Percentiles rank a stretch among this genome's conserved stretches.
Conservation (phyloP, 2,113 vertebrate genomes). For the Cygnus atratus region DNA sequence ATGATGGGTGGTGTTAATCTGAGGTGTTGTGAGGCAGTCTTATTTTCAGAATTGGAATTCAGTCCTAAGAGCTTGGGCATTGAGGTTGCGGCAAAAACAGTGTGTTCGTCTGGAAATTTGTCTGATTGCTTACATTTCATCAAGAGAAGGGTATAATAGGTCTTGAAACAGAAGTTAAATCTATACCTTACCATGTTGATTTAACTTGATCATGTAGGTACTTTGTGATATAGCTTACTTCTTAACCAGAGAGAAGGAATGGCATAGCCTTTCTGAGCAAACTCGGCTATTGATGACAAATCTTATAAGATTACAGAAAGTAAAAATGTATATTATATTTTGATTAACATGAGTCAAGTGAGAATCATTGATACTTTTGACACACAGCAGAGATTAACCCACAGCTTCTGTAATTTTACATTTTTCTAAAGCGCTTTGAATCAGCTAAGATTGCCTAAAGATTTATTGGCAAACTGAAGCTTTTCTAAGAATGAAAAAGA, state of each 20-base stretch:
- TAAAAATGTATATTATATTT: constrained; percentile 31
- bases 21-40: neutral
- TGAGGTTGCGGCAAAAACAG: neutral
- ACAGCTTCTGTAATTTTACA: neutral
- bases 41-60: neutral
- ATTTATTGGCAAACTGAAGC: neutral
- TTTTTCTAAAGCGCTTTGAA: neutral
- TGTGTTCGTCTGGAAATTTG: neutral
- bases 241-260: neutral
- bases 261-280: neutral
- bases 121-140: constrained; percentile 23
- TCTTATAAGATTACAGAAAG: neutral
- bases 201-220: neutral
- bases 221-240: neutral
- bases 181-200: neutral
- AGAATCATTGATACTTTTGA: constrained; percentile 40
- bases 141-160: neutral
- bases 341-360: constrained; percentile 25
- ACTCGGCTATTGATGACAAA: constrained; percentile 3
- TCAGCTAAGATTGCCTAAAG: neutral
- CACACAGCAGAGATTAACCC: constrained; percentile 15
- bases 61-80: neutral
- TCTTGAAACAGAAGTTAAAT: constrained; percentile 33
- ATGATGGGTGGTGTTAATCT: neutral
- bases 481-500: constrained; percentile 27